phyloP scores from a whole-genome alignment of 2,888 invertebrate genomes.

The Trimorus sp. region DNA sequence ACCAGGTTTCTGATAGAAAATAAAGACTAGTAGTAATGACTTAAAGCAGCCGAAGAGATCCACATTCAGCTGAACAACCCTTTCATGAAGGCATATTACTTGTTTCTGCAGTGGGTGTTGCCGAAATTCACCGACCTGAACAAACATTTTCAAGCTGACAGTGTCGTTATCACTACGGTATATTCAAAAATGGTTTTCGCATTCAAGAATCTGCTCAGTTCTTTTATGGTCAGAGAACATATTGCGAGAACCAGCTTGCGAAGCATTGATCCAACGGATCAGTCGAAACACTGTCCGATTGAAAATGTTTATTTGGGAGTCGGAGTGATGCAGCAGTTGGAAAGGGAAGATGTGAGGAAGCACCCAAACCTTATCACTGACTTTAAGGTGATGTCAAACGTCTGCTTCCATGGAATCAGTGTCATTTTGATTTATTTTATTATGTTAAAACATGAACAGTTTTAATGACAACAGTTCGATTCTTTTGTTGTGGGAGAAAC shows the following conservation, averaged over 20 bases:
- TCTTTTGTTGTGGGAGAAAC: too few relatives aligned
- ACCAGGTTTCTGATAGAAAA: too few relatives aligned
- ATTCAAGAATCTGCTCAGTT: conserved; percentile 59
- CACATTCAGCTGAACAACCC: conserved; percentile 62
- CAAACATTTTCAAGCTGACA: conserved; percentile 64
- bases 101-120: conserved; percentile 61
- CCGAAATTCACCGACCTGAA: conserved; percentile 64
- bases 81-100: conserved; percentile 64
- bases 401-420: too few relatives aligned
- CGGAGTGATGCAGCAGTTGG: conserved; percentile 47
- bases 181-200: conserved; percentile 53
- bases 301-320: conserved; percentile 62
- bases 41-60: conserved; percentile 64
- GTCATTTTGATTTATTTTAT: too few relatives aligned
- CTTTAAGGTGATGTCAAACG: conserved; percentile 32
- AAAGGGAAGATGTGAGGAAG: conserved; percentile 5
- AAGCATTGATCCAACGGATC: conserved; percentile 58
- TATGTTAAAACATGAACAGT: too few relatives aligned
- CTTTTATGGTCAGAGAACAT: conserved; percentile 66
- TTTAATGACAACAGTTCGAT: too few relatives aligned
- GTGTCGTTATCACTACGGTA: conserved; percentile 50
- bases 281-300: conserved; percentile 39
- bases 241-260: conserved; percentile 43
- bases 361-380: conserved; percentile 20
- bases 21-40: too few relatives aligned